Evolutionary conservation across 2,113 vertebrate species (phyloP), one percentile per base, ranked within the genome.

Genomic region (Copsychus sechellarum): DNA sequence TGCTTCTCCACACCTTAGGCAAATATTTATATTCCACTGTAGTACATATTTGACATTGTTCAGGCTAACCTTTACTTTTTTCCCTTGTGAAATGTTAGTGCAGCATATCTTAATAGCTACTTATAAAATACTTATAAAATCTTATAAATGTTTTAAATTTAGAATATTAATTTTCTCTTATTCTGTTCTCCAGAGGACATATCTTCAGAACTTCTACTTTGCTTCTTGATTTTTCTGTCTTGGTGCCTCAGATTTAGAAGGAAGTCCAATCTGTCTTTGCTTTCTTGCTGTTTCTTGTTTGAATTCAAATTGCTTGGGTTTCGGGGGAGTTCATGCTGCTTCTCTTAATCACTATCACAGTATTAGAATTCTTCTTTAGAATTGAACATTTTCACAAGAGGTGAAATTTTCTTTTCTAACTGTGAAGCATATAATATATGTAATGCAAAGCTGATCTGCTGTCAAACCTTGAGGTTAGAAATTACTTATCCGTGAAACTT

Each of bases 1-100:
- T 93, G n/a, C 29, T 89, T 92, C 28, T 51, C 50, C 47, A 60
- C 69, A 82, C 51, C 91, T 88, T 91, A 45, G 47, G 20, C 62
- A 96, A 95, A 94, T 90, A 88, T 94, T 92, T 92, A 56, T 92
- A 65, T 61, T 87, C 22, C 18, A 58, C 48, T 88, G 12, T 69
- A 77, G 72, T n/a, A 88, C n/a, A 24, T 92, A 94, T 64, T 91
- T 95, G 85, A 42, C 45, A 81, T 85, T 92, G 38, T 65, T 93
- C 54, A 28, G 65, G 7, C 5, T 82, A 96, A 67, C 23, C 9
- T 77, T 88, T 65, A 43, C 24, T 54, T 90, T 86, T 79, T 77
- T 83, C 24, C 10, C 16, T 51, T 80, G 24, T 57, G 88, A 86
- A 90, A 87, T 61, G 8, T 76, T 60, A 88, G 7, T 5, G 3